Percentiles rank a stretch among this genome's conserved stretches.
Conservation (phyloP, 2,888 invertebrate species). For the Thalpophila matura region DNA sequence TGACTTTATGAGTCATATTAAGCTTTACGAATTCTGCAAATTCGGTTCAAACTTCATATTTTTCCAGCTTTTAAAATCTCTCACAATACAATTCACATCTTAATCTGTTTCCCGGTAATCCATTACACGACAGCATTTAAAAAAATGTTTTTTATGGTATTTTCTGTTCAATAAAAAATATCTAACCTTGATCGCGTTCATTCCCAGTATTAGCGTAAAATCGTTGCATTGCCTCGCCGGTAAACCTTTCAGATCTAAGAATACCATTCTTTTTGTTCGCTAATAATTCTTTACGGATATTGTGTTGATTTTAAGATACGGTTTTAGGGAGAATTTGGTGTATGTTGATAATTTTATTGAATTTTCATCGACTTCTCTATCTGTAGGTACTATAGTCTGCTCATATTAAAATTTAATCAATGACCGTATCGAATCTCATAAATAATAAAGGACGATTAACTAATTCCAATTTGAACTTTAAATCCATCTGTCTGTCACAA, state of each 20-base stretch:
- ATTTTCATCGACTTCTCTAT: not conserved
- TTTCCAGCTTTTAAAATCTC: slow-evolving; percentile 7
- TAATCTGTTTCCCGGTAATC: slow-evolving; percentile 38
- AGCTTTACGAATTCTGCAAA: slow-evolving; percentile 7
- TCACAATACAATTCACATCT: slow-evolving; percentile 39
- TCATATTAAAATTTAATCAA: no score
- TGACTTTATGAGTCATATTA: slow-evolving; percentile 45
- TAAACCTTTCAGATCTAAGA: slow-evolving; percentile 19
- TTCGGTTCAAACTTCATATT: not conserved
- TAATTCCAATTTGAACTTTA: no score
- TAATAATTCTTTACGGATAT: slow-evolving; percentile 53
- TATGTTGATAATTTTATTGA: not conserved
- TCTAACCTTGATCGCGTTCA: slow-evolving; percentile 61
- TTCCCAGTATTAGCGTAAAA: slow-evolving; percentile 58
- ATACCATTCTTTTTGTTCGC: slow-evolving; percentile 23
- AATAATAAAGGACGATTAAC: no score
- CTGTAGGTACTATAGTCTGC: not conserved
- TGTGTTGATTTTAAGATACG: slow-evolving; percentile 48
- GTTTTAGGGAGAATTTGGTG: slow-evolving; percentile 10
- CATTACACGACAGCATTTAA: slow-evolving; percentile 21
- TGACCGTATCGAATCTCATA: no score
- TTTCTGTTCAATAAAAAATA: slow-evolving; percentile 42
- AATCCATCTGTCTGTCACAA: no score
- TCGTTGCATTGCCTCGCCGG: slow-evolving; percentile 34
- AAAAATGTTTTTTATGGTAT: slow-evolving; percentile 25